Conservation (phyloP, 1,140 invertebrate genomes). For the Drosophila sp. region DNA sequence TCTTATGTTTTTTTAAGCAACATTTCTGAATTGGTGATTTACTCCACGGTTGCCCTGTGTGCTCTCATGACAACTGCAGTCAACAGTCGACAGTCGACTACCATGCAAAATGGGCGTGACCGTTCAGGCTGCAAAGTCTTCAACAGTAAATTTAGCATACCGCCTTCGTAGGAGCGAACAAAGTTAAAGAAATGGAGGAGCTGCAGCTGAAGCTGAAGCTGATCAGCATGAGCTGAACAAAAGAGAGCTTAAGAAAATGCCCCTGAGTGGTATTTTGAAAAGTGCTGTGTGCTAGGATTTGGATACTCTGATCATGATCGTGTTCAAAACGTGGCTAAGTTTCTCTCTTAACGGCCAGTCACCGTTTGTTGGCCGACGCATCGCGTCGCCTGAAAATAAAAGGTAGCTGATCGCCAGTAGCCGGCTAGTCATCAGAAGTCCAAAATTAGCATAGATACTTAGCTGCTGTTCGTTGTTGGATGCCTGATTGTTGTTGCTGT, state of each 20-base stretch:
- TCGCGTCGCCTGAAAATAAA: constrained; percentile 54
- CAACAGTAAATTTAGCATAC: constrained; percentile 62
- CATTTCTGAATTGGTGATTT: neutral
- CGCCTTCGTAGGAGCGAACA: constrained; percentile 36
- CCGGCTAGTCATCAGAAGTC: constrained; percentile 67
- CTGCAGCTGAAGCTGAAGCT: too few relatives aligned
- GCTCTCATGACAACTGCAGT: constrained; percentile 63
- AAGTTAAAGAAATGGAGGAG: neutral
- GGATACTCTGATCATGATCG: constrained; percentile 47
- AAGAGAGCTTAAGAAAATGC: constrained; percentile 50
- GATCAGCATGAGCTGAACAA: constrained; percentile 54
- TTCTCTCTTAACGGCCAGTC: constrained; percentile 25
- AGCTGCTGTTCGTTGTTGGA: constrained; percentile 43
- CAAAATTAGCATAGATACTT: constrained; percentile 75
- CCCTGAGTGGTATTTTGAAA: constrained; percentile 75
- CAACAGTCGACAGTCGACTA: too few relatives aligned
- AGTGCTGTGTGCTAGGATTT: constrained; percentile 30
- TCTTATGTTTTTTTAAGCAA: too few relatives aligned
- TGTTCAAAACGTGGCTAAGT: constrained; percentile 63
- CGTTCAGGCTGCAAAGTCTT: constrained; percentile 48
- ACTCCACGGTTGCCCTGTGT: constrained; percentile 10
- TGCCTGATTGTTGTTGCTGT: constrained; percentile 2
- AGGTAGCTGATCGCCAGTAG: constrained; percentile 66
- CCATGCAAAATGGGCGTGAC: constrained; percentile 58
- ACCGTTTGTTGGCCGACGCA: constrained; percentile 43